Conservation (phyloP, 2,797 vertebrate genomes). For the Phalanger gymnotis region DNA sequence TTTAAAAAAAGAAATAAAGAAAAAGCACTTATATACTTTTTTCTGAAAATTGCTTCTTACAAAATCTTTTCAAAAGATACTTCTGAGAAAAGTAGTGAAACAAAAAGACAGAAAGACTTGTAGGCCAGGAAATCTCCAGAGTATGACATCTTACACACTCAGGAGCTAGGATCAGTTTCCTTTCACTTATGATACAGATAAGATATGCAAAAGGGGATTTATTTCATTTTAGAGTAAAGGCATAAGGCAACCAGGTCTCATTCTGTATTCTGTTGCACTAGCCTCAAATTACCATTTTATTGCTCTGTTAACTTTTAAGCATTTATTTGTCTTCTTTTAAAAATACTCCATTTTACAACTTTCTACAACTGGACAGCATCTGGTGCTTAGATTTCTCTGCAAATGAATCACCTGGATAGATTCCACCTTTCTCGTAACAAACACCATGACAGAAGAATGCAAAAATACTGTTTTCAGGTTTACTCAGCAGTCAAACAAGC, state of each 20-base stretch:
- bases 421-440: constrained; percentile 47
- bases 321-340: constrained; percentile 58
- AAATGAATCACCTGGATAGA: constrained; percentile 56
- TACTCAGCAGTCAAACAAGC: constrained; percentile 29
- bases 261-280: constrained; percentile 72
- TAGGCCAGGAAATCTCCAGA: constrained; percentile 65
- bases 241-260: constrained; percentile 82
- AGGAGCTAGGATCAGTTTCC: constrained; percentile 71
- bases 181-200: constrained; percentile 65
- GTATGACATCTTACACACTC: constrained; percentile 73
- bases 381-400: constrained; percentile 26
- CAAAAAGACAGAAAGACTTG: constrained; percentile 80
- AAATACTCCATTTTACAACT: constrained; percentile 74
- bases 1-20: constrained; percentile 71
- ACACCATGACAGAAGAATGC: not conserved
- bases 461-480: constrained; percentile 70
- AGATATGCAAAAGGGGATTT: constrained; percentile 74
- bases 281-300: constrained; percentile 78
- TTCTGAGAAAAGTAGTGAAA: constrained; percentile 79
- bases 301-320: constrained; percentile 81
- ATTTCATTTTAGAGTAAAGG: constrained; percentile 79
- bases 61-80: constrained; percentile 85
- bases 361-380: constrained; percentile 71
- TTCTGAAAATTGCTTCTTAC: constrained; percentile 82
- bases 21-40: constrained; percentile 76